These are phyloP conservation scores for Ichneumoninae sp. DNA, from an alignment of 2,888 invertebrate species.

Conservation along the genomic window DNA sequence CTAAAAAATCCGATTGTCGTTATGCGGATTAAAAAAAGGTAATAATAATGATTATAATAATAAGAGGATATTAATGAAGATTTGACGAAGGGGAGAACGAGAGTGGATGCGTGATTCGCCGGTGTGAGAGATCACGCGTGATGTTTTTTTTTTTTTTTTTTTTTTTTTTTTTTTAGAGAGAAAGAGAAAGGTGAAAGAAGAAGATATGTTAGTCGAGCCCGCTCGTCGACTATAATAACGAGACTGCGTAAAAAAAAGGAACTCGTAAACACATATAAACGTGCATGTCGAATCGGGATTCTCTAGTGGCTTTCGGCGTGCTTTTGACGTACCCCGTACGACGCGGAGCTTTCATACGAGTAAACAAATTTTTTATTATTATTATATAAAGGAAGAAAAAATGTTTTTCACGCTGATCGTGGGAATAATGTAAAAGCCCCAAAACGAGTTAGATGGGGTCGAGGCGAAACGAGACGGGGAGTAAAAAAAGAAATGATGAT, in stretches of 20 bases:
- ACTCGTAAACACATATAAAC: constrained; percentile 49
- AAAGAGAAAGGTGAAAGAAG: constrained; percentile 4
- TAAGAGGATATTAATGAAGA: constrained; percentile 38
- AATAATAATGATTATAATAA: constrained; percentile 22
- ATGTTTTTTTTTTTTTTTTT: background rate
- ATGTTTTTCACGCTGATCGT: constrained; percentile 22
- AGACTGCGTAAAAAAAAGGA: constrained; percentile 27
- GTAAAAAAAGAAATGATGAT: constrained; percentile 14
- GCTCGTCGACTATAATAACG: constrained; percentile 51
- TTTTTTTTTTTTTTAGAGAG: too few species aligned
- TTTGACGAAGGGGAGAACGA: constrained; percentile 39
- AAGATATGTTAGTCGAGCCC: constrained; percentile 59
- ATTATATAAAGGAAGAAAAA: constrained; percentile 31
- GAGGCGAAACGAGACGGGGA: constrained; percentile 31
- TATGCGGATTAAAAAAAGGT: constrained; percentile 29
- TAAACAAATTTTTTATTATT: constrained; percentile 61
- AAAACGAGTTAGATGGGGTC: constrained; percentile 41
- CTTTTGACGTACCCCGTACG: constrained; percentile 67
- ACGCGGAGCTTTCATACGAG: constrained; percentile 65
- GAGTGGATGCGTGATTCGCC: constrained; percentile 19
- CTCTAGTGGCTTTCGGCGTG: constrained; percentile 68
- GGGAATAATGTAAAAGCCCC: constrained; percentile 33
- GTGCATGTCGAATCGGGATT: constrained; percentile 62
- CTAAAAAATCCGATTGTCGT: constrained; percentile 16
- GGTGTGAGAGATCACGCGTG: constrained; percentile 7